Base-by-base conservation (phyloP, 2,113 vertebrate genomes). In the Pogonocichla stellata region DNA sequence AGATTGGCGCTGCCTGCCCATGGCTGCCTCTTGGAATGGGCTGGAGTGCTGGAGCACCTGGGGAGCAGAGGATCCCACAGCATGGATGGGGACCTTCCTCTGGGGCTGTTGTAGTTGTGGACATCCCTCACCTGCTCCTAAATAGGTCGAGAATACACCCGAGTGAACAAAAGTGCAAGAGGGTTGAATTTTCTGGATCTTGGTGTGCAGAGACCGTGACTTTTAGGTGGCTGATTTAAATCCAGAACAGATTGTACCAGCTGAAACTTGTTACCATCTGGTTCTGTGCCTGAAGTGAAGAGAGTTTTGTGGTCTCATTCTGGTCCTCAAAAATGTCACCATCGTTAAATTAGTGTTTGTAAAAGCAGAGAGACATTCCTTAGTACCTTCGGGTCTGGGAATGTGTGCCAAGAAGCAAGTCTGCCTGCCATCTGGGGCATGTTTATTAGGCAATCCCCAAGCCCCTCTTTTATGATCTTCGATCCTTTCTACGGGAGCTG, bases 301-400 rank as follows among this genome's bases (percentile, higher is more conserved):
- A 90, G 94, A 84, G 88, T 91, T 95, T 92, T 96, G 92, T 81
- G 95, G 96, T 94, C 86, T 95, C 83, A 14, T 92, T 96, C 86
- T 88, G 79, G 69, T 83, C 86, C 75, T 94, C 88, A 90, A 2
- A 96, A 95, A 94, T 93, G 94, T 88, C 95, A 92, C 91, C 82
- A 47, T 92, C 7, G 1, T 82, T 86, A 75, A 90, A 80, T 88
- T 73, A 83, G 80, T 2, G 3, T 93, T 86, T 86, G 72, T 88
- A 90, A 88, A 58, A 80, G 82, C 90, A 80, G 75, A 5, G 86
- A 92, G 85, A 62, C 80, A 56, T 92, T 92, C 88, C 82, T 77
- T 2, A 19, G 86, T 80, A 71, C 86, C 74, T 90, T 54, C 13
- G 57, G 79, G 86, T 79, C 90, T 88, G 75, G 82, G 74, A 24